Percentiles rank a stretch among this genome's conserved stretches.
Conservation (phyloP, 1,140 invertebrate species). For the Penaeus indicus region DNA sequence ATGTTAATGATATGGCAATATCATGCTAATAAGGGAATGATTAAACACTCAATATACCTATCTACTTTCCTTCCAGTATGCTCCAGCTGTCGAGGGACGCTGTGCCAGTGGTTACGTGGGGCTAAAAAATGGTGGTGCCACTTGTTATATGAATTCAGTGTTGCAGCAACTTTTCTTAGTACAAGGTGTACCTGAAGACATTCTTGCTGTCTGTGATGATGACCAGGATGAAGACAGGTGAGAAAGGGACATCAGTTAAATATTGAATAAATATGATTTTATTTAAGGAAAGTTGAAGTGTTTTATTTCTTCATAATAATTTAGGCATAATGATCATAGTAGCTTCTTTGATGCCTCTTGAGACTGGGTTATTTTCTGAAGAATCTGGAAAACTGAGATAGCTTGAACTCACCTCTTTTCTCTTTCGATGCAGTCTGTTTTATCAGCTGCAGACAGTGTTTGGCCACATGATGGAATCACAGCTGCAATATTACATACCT, state of each 20-base stretch:
- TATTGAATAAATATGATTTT: no score
- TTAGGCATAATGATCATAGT: no score
- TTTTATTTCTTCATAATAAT: no score
- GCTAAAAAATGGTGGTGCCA: conserved; percentile 77
- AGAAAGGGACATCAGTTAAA: neutral
- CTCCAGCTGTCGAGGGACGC: conserved; percentile 73
- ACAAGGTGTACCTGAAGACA: conserved; percentile 72
- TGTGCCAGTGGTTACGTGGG: conserved; percentile 75
- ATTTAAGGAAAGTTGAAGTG: no score
- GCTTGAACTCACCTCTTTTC: neutral
- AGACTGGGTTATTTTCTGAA: neutral
- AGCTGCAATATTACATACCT: conserved; percentile 76
- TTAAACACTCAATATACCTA: neutral
- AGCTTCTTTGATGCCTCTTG: no score
- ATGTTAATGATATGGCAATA: no score
- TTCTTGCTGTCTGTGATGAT: conserved; percentile 69
- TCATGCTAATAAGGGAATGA: no score
- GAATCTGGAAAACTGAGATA: conserved; percentile 28
- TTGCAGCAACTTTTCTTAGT: conserved; percentile 76
- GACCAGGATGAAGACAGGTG: conserved; percentile 67
- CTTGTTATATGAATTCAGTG: conserved; percentile 78
- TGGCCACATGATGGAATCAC: conserved; percentile 74
- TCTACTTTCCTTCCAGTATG: conserved; percentile 69
- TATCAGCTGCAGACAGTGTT: conserved; percentile 76
- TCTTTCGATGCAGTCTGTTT: conserved; percentile 68